These are phyloP conservation scores for Eupelmus urozonus DNA, from an alignment of 2,888 invertebrate species.

Conservation along the genomic window DNA sequence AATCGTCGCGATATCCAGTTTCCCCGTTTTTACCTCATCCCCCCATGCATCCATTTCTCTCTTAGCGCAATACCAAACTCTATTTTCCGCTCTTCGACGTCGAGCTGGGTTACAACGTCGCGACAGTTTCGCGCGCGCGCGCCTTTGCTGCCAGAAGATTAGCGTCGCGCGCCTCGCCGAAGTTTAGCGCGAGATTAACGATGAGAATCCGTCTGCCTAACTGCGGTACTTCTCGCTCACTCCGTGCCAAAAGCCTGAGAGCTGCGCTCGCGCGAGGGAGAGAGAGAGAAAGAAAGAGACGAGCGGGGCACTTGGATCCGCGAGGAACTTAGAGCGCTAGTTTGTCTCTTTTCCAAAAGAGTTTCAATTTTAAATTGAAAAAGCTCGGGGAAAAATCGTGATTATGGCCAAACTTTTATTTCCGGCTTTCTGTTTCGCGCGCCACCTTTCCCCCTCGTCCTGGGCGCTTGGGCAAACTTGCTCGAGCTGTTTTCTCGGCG, in stretches of 20 bases:
- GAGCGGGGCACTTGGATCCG: not conserved
- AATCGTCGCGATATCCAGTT: no score
- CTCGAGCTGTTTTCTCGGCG: slow-evolving; percentile 26
- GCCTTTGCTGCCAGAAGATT: slow-evolving; percentile 58
- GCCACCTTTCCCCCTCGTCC: slow-evolving; percentile 29
- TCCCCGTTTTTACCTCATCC: no score
- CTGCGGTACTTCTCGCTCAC: slow-evolving; percentile 42
- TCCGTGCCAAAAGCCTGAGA: slow-evolving; percentile 29
- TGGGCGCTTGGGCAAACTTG: no score
- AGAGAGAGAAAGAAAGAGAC: slow-evolving; percentile 1
- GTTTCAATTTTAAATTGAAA: slow-evolving; percentile 59
- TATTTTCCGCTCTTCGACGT: not conserved
- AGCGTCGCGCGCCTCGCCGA: slow-evolving; percentile 59
- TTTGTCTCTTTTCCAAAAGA: slow-evolving; percentile 32
- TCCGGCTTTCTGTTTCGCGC: slow-evolving; percentile 40
- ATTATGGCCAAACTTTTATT: slow-evolving; percentile 56
- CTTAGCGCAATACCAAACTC: not conserved
- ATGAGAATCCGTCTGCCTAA: slow-evolving; percentile 60
- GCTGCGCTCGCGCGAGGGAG: not conserved
- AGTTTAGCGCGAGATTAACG: slow-evolving; percentile 62
- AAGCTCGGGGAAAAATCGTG: slow-evolving; percentile 42
- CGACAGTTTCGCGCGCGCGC: slow-evolving; percentile 27
- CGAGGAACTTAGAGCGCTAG: slow-evolving; percentile 40
- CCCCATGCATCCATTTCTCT: no score
- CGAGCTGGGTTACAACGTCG: not conserved